These are phyloP conservation scores for Elmis aenea DNA, from an alignment of 2,888 invertebrate species.

Conservation along the genomic window DNA sequence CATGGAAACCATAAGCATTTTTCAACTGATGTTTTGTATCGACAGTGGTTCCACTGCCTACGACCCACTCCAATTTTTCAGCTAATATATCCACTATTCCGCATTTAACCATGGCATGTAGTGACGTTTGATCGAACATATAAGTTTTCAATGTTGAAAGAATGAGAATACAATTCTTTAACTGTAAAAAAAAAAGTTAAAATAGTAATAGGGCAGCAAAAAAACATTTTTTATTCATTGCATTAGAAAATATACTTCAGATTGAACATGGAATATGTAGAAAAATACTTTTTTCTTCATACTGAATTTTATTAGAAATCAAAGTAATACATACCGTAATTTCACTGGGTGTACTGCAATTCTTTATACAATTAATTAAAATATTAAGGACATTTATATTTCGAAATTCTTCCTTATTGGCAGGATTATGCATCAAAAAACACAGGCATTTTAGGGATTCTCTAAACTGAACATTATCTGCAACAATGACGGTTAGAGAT, in stretches of 20 bases:
- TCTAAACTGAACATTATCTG: slow-evolving; percentile 5
- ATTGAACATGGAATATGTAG: too few species aligned
- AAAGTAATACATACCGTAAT: slow-evolving; percentile 24
- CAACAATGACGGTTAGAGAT: slow-evolving; percentile 21
- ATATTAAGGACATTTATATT: slow-evolving; percentile 31
- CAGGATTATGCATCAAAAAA: slow-evolving; percentile 35
- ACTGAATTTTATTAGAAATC: too few species aligned
- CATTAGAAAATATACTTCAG: too few species aligned
- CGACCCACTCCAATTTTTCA: slow-evolving; percentile 35
- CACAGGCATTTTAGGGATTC: slow-evolving; percentile 40
- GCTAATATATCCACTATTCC: slow-evolving; percentile 33
- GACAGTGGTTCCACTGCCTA: slow-evolving; percentile 28
- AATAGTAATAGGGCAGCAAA: slow-evolving; percentile 1
- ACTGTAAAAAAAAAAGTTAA: slow-evolving; percentile 20
- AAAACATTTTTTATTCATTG: too few species aligned
- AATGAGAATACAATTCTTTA: slow-evolving; percentile 38
- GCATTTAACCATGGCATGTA: slow-evolving; percentile 13
- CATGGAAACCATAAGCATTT: too few species aligned
- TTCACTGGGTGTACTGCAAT: slow-evolving; percentile 27
- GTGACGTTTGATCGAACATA: slow-evolving; percentile 31
- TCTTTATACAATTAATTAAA: slow-evolving; percentile 32
- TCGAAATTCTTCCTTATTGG: slow-evolving; percentile 30
- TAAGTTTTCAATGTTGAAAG: slow-evolving; percentile 37
- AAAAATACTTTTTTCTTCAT: too few species aligned
- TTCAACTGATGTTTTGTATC: slow-evolving; percentile 19